Conservation (phyloP, 2,113 vertebrate genomes). For the Erythrocercus mccallii region DNA sequence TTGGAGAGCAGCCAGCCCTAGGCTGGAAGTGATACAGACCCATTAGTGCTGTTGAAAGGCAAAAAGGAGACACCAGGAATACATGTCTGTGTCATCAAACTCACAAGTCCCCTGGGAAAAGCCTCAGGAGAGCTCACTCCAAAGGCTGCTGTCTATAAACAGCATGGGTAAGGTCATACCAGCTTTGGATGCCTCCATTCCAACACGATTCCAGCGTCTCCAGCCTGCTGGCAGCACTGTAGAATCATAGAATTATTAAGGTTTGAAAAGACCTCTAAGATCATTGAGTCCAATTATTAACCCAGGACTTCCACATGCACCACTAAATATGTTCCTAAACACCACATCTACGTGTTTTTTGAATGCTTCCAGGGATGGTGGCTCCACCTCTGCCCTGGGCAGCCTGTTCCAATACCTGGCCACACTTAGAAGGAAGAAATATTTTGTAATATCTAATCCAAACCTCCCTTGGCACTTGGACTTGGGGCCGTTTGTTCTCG, state of each 20-base stretch:
- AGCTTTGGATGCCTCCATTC: not conserved
- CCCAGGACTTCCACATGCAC: not conserved
- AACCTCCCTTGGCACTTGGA: not conserved
- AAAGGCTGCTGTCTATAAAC: not conserved
- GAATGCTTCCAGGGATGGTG: not conserved
- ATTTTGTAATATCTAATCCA: not conserved
- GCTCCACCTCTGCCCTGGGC: not conserved
- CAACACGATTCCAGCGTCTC: not conserved
- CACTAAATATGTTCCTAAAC: not conserved
- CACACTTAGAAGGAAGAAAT: not conserved
- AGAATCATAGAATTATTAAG: not conserved
- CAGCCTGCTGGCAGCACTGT: rapidly evolving
- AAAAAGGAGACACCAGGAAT: not conserved
- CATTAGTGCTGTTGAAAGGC: not conserved
- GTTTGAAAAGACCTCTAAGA: not conserved
- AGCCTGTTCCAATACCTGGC: not conserved
- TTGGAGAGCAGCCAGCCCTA: slow-evolving; percentile 12
- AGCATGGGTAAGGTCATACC: not conserved
- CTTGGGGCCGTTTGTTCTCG: not conserved
- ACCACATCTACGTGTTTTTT: rapidly evolving
- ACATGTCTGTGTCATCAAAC: not conserved
- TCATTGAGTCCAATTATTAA: not conserved
- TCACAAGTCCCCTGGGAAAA: not conserved
- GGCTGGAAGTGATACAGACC: not conserved
- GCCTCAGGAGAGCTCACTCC: not conserved